Evolutionary conservation across 2,797 vertebrate genomes (phyloP), one percentile per base, ranked within the genome.

Genomic region (Harpagifer antarcticus): DNA sequence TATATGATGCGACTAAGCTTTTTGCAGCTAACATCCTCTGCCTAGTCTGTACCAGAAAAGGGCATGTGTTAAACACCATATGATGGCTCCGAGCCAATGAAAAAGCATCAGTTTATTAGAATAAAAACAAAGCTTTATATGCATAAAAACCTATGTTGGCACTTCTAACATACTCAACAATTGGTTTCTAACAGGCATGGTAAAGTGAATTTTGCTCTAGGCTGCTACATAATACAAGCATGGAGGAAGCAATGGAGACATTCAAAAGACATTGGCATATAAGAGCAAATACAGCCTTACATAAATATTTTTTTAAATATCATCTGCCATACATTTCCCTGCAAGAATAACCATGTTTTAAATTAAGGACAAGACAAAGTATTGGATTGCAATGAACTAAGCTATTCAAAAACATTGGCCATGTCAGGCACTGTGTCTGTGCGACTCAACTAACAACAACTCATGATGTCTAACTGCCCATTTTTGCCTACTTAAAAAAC

Each of bases 1-100:
- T 76, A 57, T 62, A 76, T 57, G 65, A 54, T 69, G 67, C 55
- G 61, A 66, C 70, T 20, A 53, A 82, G 42, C 59, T 74, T 65
- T 68, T 58, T 82, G 65, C 66, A 82, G 55, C 67, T 13, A 58
- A 71, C 67, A 65, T 79, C 52, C 58, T 43, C 55, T 49, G 27
- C 61, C 62, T 61, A 40, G 55, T 9, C 48, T 63, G 19, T 27
- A 23, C 40, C 58, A 53, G 42, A 74, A 70, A 54, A 53, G 54
- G 47, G 63, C 67, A 68, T 63, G 27, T 63, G 53, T 74, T 73
- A 49, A 64, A 54, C 45, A 55, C 44, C n/a, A 50, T 62, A 73
- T 81, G 44, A 58, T 7, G 67, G 72, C 68, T 62, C 13, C 37
- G 54, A 76, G 64, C 53, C 44, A 57, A 55, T 73, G 13, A 48